phyloP scores from a whole-genome alignment of 2,888 invertebrate species.

The Cephus rjabovi region DNA sequence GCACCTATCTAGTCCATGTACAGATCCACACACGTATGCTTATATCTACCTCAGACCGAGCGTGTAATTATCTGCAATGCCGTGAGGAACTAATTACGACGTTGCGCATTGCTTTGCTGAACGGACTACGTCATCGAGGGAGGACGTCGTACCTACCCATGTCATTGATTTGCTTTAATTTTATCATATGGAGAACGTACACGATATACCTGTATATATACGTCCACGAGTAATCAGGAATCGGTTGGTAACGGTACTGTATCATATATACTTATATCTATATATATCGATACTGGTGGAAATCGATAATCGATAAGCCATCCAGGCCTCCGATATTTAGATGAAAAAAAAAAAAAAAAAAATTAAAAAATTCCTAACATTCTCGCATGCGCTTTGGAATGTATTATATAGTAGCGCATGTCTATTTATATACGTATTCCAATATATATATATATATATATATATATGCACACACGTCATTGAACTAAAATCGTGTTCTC shows the following conservation, averaged over 20 bases:
- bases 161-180: background rate
- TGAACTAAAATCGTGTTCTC: background rate
- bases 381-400: background rate
- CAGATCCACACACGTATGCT: background rate
- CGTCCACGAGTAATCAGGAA: background rate
- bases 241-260: background rate
- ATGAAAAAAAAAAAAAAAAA: background rate
- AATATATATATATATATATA: background rate
- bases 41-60: background rate
- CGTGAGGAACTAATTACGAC: constrained; percentile 29
- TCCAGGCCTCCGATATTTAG: background rate
- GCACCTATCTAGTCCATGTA: background rate
- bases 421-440: background rate
- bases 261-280: background rate
- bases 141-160: background rate
- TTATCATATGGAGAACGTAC: background rate
- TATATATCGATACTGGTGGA: background rate
- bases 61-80: constrained; percentile 28
- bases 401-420: background rate
- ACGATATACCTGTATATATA: background rate
- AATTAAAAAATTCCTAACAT: background rate
- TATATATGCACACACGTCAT: background rate
- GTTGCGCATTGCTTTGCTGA: background rate
- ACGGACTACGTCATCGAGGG: background rate
- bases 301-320: background rate